A percentile compares a stretch with the other conserved stretches of the same genome.
These are phyloP conservation scores for Hypotaenidia okinawae DNA, from an alignment of 2,797 vertebrate species.

Conservation along the genomic window DNA sequence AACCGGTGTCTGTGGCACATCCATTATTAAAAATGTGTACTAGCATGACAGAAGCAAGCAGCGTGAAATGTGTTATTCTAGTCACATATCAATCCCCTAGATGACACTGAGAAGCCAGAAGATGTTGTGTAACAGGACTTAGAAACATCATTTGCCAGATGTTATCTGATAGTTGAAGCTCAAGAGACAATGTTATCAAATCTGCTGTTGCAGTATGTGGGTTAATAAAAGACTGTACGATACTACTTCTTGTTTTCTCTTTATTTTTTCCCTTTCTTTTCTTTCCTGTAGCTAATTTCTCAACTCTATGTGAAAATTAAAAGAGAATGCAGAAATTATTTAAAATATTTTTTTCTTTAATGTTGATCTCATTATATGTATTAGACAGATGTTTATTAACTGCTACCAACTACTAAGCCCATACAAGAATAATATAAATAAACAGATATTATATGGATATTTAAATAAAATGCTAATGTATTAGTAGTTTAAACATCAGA, in stretches of 20 bases:
- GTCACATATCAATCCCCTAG: slow-evolving; percentile 57
- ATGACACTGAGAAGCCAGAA: slow-evolving; percentile 61
- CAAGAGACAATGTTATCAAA: slow-evolving; percentile 71
- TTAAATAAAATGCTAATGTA: background rate
- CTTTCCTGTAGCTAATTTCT: background rate
- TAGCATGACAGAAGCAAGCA: slow-evolving; percentile 21
- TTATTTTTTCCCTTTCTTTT: background rate
- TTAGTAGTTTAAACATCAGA: background rate
- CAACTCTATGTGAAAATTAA: background rate
- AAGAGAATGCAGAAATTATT: background rate
- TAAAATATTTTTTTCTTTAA: background rate
- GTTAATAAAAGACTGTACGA: slow-evolving; percentile 64
- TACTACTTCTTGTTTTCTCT: background rate
- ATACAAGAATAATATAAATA: background rate
- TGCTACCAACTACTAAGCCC: background rate
- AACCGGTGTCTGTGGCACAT: background rate
- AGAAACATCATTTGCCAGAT: slow-evolving; percentile 72
- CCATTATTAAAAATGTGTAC: slow-evolving; percentile 26
- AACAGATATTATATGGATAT: too few species aligned
- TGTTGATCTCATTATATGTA: background rate
- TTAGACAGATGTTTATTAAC: background rate
- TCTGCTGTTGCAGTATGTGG: slow-evolving; percentile 64
- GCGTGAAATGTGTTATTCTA: slow-evolving; percentile 33
- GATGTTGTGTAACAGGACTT: slow-evolving; percentile 68
- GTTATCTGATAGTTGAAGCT: slow-evolving; percentile 73